Evolutionary conservation across 2,888 invertebrate genomes (phyloP).

Genomic region (Megaustenia siamemsis): DNA sequence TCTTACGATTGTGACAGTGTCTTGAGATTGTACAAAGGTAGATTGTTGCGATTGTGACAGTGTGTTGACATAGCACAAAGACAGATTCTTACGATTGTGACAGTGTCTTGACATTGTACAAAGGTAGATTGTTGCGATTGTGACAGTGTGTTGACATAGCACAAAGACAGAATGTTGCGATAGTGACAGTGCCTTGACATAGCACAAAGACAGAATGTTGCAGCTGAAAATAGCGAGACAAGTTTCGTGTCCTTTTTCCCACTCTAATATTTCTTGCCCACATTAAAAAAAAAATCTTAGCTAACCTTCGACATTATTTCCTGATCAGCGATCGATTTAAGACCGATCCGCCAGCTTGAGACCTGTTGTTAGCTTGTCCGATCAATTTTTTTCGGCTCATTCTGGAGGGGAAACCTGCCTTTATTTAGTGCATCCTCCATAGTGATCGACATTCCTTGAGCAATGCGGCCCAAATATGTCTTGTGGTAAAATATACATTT

Average conservation of each 20-base stretch:
- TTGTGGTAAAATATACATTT: neutral
- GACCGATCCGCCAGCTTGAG: neutral
- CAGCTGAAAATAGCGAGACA: no score
- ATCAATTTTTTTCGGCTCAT: neutral
- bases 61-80: no score
- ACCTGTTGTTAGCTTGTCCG: neutral
- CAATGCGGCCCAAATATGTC: neutral
- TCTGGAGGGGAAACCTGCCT: neutral
- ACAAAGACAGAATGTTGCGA: no score
- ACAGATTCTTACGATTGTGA: no score
- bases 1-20: no score
- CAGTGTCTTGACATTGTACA: no score
- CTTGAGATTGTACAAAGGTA: no score
- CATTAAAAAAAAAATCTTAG: neutral
- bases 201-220: no score
- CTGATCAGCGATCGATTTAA: slow-evolving; percentile 15
- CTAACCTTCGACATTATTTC: neutral
- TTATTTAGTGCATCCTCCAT: neutral
- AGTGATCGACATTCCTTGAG: neutral
- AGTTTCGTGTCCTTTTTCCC: neutral
- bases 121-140: no score
- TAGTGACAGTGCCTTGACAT: no score
- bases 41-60: no score
- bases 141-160: no score
- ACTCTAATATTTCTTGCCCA: neutral